phyloP scores from a whole-genome alignment of 1,140 invertebrate genomes.

The Steinernema feltiae region DNA sequence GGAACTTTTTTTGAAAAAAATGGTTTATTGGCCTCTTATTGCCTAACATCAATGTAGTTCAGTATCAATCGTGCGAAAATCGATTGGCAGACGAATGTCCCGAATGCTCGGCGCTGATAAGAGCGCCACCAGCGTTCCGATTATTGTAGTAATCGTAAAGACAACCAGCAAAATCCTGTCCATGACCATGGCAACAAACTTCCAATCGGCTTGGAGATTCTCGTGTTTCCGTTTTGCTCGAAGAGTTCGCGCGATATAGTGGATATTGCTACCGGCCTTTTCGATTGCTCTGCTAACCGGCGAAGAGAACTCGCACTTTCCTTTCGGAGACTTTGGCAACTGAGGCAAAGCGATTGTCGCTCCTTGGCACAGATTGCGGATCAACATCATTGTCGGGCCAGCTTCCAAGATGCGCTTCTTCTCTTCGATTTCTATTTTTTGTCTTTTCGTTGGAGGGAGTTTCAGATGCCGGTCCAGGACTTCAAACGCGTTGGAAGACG shows the following conservation, averaged over 20 bases:
- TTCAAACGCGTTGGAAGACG: conserved; percentile 4
- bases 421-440: conserved; percentile 19
- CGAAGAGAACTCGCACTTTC: neutral
- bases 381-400: neutral
- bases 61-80: too few species aligned
- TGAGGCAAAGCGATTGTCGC: neutral
- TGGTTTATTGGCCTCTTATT: too few species aligned
- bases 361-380: neutral
- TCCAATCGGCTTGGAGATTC: conserved; percentile 82
- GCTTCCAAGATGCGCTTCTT: conserved; percentile 8
- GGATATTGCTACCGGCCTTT: conserved; percentile 40
- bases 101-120: conserved; percentile 72
- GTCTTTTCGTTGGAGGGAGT: neutral
- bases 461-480: neutral
- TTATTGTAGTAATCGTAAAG: conserved; percentile 90
- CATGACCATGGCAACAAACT: conserved; percentile 97
- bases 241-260: conserved; percentile 44
- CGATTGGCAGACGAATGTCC: neutral
- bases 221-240: conserved; percentile 23
- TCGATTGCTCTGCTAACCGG: conserved; percentile 20
- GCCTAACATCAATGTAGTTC: too few species aligned
- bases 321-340: neutral
- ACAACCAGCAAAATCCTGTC: conserved; percentile 92
- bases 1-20: too few species aligned
- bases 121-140: conserved; percentile 83